Evolutionary conservation across 2,113 vertebrate species (phyloP).

Genomic region (Columbina picui): DNA sequence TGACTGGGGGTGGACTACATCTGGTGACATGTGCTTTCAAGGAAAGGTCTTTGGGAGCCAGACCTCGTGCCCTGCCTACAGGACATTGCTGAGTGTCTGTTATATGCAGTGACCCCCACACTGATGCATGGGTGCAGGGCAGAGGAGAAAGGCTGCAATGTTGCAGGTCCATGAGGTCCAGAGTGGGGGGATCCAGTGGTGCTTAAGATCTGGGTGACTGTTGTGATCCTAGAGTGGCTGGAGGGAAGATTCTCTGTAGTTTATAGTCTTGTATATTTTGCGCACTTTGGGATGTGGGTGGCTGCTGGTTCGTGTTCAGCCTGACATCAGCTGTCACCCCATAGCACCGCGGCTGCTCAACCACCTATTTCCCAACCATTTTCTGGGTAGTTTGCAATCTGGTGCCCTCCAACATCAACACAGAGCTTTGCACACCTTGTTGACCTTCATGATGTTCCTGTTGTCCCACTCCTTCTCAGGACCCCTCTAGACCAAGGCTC

Average conservation of each 20-base stretch:
- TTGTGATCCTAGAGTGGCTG: rapidly evolving
- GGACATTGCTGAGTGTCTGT: neutral
- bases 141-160: neutral
- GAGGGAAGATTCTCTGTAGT: neutral
- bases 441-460: neutral
- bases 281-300: neutral
- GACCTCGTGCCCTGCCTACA: rapidly evolving
- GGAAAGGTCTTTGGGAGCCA: neutral
- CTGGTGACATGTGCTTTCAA: neutral
- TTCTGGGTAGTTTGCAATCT: neutral
- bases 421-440: neutral
- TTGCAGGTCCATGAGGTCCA: neutral
- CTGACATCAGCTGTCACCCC: neutral
- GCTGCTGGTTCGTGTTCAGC: neutral
- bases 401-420: neutral
- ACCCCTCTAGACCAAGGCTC: neutral
- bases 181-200: neutral
- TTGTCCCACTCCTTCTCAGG: neutral
- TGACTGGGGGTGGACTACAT: neutral
- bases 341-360: neutral
- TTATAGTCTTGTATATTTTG: neutral
- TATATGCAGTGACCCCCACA: neutral
- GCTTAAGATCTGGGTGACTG: neutral
- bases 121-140: neutral
- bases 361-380: neutral